Conservation (phyloP, 2,888 invertebrate species). For the Pomacea canaliculata region DNA sequence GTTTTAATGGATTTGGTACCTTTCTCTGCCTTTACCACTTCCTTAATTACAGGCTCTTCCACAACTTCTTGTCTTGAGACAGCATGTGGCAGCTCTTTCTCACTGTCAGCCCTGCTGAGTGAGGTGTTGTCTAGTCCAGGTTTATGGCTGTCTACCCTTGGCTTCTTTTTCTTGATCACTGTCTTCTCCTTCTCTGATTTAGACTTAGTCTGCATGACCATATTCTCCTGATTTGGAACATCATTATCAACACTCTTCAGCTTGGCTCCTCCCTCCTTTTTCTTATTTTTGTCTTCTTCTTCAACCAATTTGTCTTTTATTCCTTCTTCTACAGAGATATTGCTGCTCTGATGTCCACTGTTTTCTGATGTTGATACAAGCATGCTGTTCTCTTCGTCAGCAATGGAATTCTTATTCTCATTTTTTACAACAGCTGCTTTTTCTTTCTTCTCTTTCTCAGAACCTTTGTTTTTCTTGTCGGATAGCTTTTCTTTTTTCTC, state of each 20-base stretch:
- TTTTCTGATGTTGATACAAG: no score
- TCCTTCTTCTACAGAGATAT: constrained; percentile 2
- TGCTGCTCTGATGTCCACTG: constrained; percentile 1
- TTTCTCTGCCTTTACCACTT: constrained; percentile 7
- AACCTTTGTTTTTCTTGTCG: constrained; percentile 25
- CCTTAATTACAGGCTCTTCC: neutral
- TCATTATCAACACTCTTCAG: constrained; percentile 26
- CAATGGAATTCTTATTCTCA: no score
- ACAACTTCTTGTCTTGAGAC: neutral
- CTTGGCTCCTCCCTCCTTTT: constrained; percentile 8
- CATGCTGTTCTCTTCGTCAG: no score
- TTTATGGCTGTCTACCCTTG: no score
- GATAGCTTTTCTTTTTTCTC: neutral
- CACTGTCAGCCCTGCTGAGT: no score
- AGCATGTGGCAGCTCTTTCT: no score
- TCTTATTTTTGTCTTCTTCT: constrained; percentile 15
- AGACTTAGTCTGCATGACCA: neutral
- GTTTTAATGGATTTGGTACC: neutral
- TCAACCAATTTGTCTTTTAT: neutral
- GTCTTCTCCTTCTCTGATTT: constrained; percentile 2
- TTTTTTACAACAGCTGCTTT: constrained; percentile 7
- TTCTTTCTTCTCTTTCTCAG: constrained; percentile 5
- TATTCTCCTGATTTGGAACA: constrained; percentile 4
- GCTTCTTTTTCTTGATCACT: neutral
- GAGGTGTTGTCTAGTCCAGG: no score